Percentiles rank a stretch among this genome's conserved stretches.
phyloP scores from a whole-genome alignment of 2,888 invertebrate genomes.

The Sphinx pinastri region DNA sequence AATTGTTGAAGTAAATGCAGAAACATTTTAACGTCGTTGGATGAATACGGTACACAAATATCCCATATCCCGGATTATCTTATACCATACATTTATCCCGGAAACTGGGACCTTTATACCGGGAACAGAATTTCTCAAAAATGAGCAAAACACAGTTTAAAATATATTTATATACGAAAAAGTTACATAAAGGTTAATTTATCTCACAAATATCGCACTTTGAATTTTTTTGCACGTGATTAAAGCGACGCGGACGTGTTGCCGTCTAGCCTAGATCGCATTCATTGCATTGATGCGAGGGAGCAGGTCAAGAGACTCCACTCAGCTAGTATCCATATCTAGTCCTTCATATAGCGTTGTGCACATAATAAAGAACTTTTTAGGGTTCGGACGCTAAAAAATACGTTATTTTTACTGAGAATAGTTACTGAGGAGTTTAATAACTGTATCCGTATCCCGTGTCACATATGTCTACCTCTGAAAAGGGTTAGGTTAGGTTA shows the following conservation, averaged over 20 bases:
- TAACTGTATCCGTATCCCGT: too few relatives aligned
- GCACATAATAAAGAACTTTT: slow-evolving; percentile 19
- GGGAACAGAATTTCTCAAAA: too few relatives aligned
- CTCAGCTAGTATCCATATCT: slow-evolving; percentile 30
- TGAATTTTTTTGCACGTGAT: slow-evolving; percentile 19
- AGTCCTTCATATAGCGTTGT: slow-evolving; percentile 26
- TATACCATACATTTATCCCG: too few relatives aligned
- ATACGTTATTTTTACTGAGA: too few relatives aligned
- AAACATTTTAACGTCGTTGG: background rate
- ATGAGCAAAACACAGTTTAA: background rate
- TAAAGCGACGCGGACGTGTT: slow-evolving; percentile 31
- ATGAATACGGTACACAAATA: background rate
- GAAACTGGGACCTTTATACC: too few relatives aligned
- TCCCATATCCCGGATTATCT: too few relatives aligned
- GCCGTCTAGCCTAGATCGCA: slow-evolving; percentile 40
- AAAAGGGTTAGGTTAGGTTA: too few relatives aligned
- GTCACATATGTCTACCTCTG: too few relatives aligned
- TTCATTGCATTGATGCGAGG: slow-evolving; percentile 38
- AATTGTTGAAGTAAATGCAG: background rate
- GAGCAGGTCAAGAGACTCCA: slow-evolving; percentile 38
- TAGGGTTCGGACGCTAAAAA: background rate
- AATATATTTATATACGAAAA: background rate
- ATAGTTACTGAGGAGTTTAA: too few relatives aligned
- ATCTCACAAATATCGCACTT: background rate
- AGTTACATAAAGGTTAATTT: background rate